Conservation (phyloP, 2,797 vertebrate species). For the Arnoldichthys spilopterus region DNA sequence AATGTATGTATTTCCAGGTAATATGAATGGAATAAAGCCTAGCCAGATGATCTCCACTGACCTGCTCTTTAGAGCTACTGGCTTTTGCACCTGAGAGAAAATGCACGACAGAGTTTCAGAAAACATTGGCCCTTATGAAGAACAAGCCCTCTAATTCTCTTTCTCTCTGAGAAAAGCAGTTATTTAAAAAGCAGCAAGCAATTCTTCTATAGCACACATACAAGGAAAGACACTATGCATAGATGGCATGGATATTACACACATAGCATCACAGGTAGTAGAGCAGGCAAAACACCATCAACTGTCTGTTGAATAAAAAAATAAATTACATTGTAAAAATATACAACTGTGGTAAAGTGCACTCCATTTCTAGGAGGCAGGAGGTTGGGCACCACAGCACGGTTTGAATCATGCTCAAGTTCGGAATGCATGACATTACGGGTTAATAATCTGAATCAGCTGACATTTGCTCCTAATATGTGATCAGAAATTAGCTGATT, state of each 20-base stretch:
- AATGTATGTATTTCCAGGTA: constrained; percentile 16
- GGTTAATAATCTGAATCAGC: too few relatives aligned
- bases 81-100: constrained; percentile 84
- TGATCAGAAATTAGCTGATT: too few relatives aligned
- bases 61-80: constrained; percentile 66
- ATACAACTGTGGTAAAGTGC: too few relatives aligned
- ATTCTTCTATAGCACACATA: constrained; percentile 42
- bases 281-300: neutral
- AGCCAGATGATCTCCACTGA: constrained; percentile 45
- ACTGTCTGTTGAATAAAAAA: too few relatives aligned
- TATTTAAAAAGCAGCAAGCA: constrained; percentile 73
- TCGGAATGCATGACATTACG: too few relatives aligned
- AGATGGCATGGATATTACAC: neutral
- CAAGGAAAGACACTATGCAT: too few relatives aligned
- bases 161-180: constrained; percentile 78
- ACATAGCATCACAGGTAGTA: neutral
- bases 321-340: too few relatives aligned
- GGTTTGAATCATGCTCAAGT: too few relatives aligned
- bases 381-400: too few relatives aligned
- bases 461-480: too few relatives aligned
- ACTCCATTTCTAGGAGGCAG: too few relatives aligned
- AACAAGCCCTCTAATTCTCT: constrained; percentile 77
- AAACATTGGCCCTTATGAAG: constrained; percentile 89
- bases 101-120: constrained; percentile 90
- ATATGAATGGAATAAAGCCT: constrained; percentile 25